These are phyloP conservation scores for Polylopha cassiicola DNA, from an alignment of 2,888 invertebrate species.

Conservation along the genomic window DNA sequence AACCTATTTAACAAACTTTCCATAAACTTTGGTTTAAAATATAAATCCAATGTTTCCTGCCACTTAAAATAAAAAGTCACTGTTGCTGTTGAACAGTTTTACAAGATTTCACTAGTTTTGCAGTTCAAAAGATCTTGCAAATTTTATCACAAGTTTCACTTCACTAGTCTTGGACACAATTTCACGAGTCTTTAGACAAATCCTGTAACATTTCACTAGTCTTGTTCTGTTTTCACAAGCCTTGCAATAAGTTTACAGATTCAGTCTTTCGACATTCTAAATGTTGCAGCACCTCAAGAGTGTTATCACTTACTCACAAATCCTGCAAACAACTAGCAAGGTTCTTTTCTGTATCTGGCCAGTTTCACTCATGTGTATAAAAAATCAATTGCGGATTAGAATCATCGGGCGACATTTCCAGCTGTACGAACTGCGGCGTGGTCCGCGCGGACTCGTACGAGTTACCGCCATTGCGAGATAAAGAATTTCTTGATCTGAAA, in stretches of 20 bases:
- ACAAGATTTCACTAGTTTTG: not conserved
- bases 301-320: no score
- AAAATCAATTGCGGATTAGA: constrained; percentile 90
- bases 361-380: constrained; percentile 82
- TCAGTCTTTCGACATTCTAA: no score
- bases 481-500: constrained; percentile 73
- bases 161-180: not conserved
- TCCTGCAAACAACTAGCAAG: no score
- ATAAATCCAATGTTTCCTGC: constrained; percentile 12
- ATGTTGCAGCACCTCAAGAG: no score
- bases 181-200: no score
- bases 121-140: not conserved
- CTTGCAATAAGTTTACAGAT: no score
- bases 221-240: no score
- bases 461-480: constrained; percentile 59
- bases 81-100: no score
- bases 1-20: not conserved
- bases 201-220: not conserved
- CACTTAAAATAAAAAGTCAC: constrained; percentile 2
- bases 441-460: constrained; percentile 69
- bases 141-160: not conserved
- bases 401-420: constrained; percentile 71
- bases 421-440: constrained; percentile 66
- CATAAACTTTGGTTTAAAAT: constrained; percentile 15
- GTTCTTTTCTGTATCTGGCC: no score